phyloP scores from a whole-genome alignment of 2,888 invertebrate species.

The Podotricha telesiphe region DNA sequence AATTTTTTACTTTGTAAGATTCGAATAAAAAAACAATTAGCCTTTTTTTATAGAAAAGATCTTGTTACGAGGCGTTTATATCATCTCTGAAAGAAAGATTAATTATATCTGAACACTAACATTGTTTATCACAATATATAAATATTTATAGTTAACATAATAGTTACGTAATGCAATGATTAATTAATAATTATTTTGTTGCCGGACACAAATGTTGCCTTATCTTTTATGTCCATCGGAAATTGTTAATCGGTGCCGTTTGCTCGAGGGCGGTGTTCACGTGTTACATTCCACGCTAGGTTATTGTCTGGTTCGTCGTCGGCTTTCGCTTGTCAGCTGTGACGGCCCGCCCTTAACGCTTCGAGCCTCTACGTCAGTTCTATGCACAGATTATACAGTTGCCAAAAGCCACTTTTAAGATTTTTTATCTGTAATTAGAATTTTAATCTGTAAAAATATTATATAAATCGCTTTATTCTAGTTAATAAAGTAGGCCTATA shows the following conservation, averaged over 20 bases:
- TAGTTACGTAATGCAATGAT: not conserved
- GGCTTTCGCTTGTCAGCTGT: constrained; percentile 45
- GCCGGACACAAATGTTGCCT: constrained; percentile 4
- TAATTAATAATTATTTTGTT: not conserved
- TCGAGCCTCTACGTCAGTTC: constrained; percentile 44
- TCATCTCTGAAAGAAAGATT: not conserved
- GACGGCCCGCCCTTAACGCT: constrained; percentile 43
- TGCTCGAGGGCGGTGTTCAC: constrained; percentile 50
- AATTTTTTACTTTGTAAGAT: too few relatives aligned
- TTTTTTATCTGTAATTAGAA: constrained; percentile 13
- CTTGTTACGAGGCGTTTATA: too few relatives aligned
- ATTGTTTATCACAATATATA: constrained; percentile 7
- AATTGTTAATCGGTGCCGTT: constrained; percentile 43
- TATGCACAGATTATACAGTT: constrained; percentile 38
- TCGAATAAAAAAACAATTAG: too few relatives aligned
- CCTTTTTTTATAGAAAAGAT: too few relatives aligned
- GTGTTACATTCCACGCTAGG: constrained; percentile 60
- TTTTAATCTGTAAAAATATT: constrained; percentile 14
- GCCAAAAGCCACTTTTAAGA: constrained; percentile 20
- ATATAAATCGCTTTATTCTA: constrained; percentile 25
- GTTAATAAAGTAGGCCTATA: constrained; percentile 14
- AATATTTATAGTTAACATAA: not conserved
- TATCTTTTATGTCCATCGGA: constrained; percentile 21
- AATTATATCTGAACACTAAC: not conserved
- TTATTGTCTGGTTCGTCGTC: constrained; percentile 49